Percentiles rank a stretch among this genome's conserved stretches.
phyloP scores from a whole-genome alignment of 1,140 invertebrate genomes.

The Popillia japonica region DNA sequence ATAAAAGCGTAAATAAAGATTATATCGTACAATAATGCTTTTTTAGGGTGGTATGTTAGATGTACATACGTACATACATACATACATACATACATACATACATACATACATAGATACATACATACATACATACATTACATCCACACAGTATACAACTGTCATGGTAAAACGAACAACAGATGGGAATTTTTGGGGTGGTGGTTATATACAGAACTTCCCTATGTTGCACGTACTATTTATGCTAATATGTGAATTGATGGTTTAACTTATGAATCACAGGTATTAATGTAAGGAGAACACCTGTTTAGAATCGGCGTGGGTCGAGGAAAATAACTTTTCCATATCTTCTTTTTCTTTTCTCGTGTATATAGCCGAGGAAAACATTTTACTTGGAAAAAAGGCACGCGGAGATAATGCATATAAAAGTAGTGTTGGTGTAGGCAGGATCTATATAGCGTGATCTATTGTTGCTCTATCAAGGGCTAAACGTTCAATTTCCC shows the following conservation, averaged over 20 bases:
- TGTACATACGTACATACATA: neutral
- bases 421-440: neutral
- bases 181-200: constrained; percentile 3
- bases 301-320: neutral
- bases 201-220: too few relatives aligned
- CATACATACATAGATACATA: too few relatives aligned
- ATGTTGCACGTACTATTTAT: neutral
- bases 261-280: neutral
- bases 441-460: constrained; percentile 17
- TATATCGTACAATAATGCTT: constrained; percentile 17
- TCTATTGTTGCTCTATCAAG: constrained; percentile 36
- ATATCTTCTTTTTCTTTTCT: neutral
- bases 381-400: neutral
- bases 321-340: neutral
- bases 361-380: neutral
- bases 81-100: too few relatives aligned
- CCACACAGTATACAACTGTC: too few relatives aligned
- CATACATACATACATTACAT: too few relatives aligned
- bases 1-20: constrained; percentile 23
- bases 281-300: neutral
- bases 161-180: constrained; percentile 11
- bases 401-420: constrained; percentile 22
- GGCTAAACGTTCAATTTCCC: constrained; percentile 20
- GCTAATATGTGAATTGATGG: constrained; percentile 26
- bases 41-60: neutral